Conservation (phyloP, 1,140 invertebrate genomes). For the Nasonia vitripennis region DNA sequence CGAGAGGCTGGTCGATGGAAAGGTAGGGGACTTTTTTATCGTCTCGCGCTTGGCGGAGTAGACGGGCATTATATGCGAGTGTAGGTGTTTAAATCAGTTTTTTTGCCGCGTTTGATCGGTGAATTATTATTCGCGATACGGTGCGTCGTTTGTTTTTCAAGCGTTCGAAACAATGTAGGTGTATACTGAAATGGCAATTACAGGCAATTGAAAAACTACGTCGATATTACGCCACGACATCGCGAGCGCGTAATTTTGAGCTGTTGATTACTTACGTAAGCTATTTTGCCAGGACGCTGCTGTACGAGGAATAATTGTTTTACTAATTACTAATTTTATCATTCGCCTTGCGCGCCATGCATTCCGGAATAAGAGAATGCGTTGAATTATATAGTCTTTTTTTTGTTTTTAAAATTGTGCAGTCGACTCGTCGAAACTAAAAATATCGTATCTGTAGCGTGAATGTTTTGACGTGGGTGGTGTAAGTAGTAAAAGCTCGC, state of each 20-base stretch:
- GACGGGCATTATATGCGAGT: no score
- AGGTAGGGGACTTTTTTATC: constrained; percentile 8
- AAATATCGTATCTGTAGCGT: no score
- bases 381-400: not conserved
- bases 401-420: no score
- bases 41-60: no score
- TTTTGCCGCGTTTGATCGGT: no score
- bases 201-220: not conserved
- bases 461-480: no score
- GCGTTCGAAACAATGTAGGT: not conserved
- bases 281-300: not conserved
- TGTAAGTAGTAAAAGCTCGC: not conserved
- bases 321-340: not conserved
- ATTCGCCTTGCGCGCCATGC: not conserved
- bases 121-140: no score
- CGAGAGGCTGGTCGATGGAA: not conserved
- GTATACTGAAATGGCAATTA: not conserved
- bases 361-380: not conserved
- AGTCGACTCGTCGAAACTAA: no score
- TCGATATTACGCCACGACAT: not conserved
- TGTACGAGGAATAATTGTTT: not conserved
- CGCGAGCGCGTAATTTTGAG: not conserved
- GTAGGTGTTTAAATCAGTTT: no score
- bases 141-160: not conserved
- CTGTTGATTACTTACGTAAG: not conserved